Evolutionary conservation across 2,113 vertebrate species (phyloP).

Genomic region (Lampris megalopsis): DNA sequence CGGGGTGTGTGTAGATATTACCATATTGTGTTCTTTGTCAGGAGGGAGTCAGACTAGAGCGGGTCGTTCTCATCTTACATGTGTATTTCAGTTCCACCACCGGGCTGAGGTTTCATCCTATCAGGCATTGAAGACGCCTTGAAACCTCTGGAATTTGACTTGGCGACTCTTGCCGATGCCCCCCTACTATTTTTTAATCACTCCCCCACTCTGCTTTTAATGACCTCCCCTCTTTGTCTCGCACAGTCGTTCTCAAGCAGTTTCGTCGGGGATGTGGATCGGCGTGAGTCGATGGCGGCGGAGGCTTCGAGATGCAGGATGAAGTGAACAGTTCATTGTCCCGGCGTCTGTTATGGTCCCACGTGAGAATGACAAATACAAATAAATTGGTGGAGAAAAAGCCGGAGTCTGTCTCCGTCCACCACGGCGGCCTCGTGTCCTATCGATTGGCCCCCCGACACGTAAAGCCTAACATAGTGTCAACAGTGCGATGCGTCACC

Average conservation of each 20-base stretch:
- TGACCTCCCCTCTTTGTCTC: conserved; percentile 10
- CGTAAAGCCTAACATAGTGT: conserved; percentile 76
- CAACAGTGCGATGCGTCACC: conserved; percentile 55
- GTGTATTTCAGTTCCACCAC: no score
- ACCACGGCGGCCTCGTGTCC: conserved; percentile 61
- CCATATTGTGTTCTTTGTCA: no score
- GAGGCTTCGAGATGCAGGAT: conserved; percentile 63
- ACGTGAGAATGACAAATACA: conserved; percentile 73
- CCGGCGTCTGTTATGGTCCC: conserved; percentile 72
- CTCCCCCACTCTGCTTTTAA: neutral
- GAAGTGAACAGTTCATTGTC: conserved; percentile 77
- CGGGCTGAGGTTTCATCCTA: no score
- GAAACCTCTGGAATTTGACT: no score
- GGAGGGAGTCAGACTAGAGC: no score
- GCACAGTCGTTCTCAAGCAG: conserved; percentile 13
- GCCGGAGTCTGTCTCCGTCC: conserved; percentile 66
- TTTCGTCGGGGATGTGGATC: conserved; percentile 46
- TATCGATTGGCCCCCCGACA: conserved; percentile 72
- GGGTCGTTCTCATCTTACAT: no score
- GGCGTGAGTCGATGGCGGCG: conserved; percentile 64
- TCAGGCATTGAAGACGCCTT: no score
- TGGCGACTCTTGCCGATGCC: no score
- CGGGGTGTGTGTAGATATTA: no score
- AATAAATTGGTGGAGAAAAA: conserved; percentile 76
- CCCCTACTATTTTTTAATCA: neutral